Conservation (phyloP, 2,113 vertebrate genomes). For the Anseranas semipalmata region DNA sequence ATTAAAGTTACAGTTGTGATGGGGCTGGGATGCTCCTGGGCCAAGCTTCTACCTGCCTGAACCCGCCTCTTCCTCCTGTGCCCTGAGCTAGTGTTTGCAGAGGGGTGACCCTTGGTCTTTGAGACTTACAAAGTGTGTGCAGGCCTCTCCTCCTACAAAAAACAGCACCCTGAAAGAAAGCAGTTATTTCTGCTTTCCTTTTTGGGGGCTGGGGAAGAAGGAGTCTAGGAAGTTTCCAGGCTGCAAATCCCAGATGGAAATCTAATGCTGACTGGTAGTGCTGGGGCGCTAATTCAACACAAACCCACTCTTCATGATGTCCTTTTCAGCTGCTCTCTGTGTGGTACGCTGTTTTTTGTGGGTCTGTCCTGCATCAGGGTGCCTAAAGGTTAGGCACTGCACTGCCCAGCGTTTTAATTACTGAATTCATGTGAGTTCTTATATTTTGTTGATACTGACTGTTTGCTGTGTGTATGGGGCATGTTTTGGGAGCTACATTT, state of each 20-base stretch:
- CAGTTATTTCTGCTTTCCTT: neutral
- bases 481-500: neutral
- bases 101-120: neutral
- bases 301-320: neutral
- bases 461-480: neutral
- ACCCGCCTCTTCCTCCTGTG: neutral
- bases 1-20: neutral
- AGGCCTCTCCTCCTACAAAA: neutral
- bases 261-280: neutral
- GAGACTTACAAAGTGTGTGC: neutral
- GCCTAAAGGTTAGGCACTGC: neutral
- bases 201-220: neutral
- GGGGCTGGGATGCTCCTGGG: neutral
- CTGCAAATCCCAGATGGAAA: neutral
- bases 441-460: neutral
- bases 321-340: neutral
- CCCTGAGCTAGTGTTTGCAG: neutral
- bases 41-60: neutral
- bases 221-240: neutral
- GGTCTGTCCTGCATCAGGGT: accelerated
- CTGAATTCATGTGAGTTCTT: neutral
- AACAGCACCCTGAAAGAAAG: neutral
- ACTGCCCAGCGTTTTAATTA: neutral
- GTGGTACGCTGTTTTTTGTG: neutral
- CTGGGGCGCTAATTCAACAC: neutral